Evolutionary conservation across 2,113 vertebrate species (phyloP).

Genomic region (Motacilla alba): DNA sequence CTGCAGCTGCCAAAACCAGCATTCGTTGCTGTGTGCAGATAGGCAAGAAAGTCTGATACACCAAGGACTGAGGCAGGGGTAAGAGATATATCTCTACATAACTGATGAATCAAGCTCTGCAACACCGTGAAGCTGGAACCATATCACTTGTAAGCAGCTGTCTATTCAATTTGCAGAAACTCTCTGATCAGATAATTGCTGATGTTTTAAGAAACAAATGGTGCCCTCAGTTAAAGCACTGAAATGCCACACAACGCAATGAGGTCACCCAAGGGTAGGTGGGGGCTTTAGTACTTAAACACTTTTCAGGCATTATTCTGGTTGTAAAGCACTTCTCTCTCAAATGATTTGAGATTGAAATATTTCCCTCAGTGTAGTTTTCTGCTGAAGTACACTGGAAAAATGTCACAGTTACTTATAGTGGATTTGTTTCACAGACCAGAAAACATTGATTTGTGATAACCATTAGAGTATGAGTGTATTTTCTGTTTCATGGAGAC

Average conservation of each 20-base stretch:
- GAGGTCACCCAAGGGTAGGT: neutral
- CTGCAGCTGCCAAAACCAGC: conserved; percentile 46
- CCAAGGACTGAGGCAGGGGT: neutral
- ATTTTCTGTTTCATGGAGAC: neutral
- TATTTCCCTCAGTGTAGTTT: neutral
- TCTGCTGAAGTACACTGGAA: neutral
- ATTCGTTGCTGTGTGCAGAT: conserved; percentile 16
- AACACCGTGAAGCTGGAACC: neutral
- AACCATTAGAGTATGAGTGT: neutral
- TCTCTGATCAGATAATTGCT: neutral
- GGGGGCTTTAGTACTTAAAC: neutral
- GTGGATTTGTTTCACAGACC: neutral
- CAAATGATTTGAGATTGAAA: neutral
- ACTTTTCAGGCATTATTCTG: neutral
- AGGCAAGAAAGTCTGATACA: conserved; percentile 4
- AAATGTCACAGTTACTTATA: neutral
- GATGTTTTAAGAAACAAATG: neutral
- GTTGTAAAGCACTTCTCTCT: neutral
- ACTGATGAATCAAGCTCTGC: neutral
- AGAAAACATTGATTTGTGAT: neutral
- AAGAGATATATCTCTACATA: neutral
- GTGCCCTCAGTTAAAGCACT: neutral
- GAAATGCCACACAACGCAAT: neutral
- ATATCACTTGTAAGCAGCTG: neutral
- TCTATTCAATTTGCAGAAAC: conserved; percentile 12